phyloP scores from a whole-genome alignment of 2,888 invertebrate species.

The Agriotes lineatus region DNA sequence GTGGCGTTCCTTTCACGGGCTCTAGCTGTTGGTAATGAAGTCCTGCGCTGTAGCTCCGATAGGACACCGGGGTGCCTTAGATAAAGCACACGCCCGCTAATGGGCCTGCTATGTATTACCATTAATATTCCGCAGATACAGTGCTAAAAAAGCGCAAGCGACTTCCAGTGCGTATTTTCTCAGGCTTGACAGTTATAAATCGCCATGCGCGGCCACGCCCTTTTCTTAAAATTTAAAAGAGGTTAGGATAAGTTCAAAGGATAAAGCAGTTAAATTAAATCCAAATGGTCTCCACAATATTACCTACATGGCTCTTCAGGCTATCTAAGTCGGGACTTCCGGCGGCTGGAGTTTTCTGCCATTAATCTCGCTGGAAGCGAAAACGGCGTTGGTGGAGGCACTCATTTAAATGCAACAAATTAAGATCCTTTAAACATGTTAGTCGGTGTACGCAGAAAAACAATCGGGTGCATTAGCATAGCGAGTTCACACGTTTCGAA shows the following conservation, averaged over 20 bases:
- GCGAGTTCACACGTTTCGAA: slow-evolving; percentile 57
- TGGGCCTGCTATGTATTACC: slow-evolving; percentile 53
- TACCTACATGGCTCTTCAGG: too few species aligned
- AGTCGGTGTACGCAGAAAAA: slow-evolving; percentile 22
- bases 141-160: slow-evolving; percentile 12
- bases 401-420: slow-evolving; percentile 23
- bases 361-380: too few species aligned
- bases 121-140: slow-evolving; percentile 27
- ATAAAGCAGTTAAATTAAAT: too few species aligned
- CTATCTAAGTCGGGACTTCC: too few species aligned
- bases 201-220: too few species aligned
- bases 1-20: slow-evolving; percentile 54
- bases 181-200: neutral
- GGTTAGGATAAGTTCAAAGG: too few species aligned
- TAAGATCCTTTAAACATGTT: slow-evolving; percentile 16
- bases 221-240: too few species aligned
- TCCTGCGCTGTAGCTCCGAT: slow-evolving; percentile 44
- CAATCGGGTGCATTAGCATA: slow-evolving; percentile 49
- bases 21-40: slow-evolving; percentile 58
- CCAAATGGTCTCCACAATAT: too few species aligned
- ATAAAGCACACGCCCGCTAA: slow-evolving; percentile 54
- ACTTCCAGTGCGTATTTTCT: slow-evolving; percentile 5
- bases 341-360: too few species aligned
- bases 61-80: slow-evolving; percentile 42
- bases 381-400: too few species aligned